Conservation (phyloP, 1,140 invertebrate species). For the Cepaea nemoralis region DNA sequence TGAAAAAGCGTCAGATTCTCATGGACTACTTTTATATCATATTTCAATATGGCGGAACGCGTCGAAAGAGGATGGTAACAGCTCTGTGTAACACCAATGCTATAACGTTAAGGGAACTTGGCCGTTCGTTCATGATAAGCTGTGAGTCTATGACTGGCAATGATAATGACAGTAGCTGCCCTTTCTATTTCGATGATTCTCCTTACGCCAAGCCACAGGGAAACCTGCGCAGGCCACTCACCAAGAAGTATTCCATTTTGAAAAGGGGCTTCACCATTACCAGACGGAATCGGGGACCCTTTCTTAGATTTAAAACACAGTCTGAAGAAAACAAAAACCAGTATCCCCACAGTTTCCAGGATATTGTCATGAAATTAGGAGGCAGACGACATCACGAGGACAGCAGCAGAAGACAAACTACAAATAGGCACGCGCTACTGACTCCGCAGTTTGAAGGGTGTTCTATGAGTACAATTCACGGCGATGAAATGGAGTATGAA, state of each 20-base stretch:
- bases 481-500: slow-evolving; percentile 2
- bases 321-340: slow-evolving; percentile 8
- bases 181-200: slow-evolving; percentile 12
- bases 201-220: neutral
- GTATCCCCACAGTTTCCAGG: neutral
- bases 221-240: neutral
- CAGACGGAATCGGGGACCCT: neutral
- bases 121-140: slow-evolving; percentile 39
- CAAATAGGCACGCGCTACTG: neutral
- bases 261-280: neutral
- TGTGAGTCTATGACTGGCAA: slow-evolving; percentile 7
- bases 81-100: slow-evolving; percentile 37
- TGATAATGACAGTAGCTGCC: slow-evolving; percentile 38
- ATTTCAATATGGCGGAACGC: slow-evolving; percentile 33
- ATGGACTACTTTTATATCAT: slow-evolving; percentile 42
- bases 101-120: slow-evolving; percentile 33
- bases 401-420: neutral
- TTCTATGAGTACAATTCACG: slow-evolving; percentile 37
- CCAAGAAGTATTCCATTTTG: slow-evolving; percentile 15
- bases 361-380: slow-evolving; percentile 35
- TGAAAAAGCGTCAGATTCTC: slow-evolving; percentile 35
- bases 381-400: neutral
- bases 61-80: slow-evolving; percentile 36
- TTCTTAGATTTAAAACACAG: slow-evolving; percentile 17
- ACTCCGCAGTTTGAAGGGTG: neutral